Base-by-base conservation (phyloP, 1,140 invertebrate species). In the Brachystomella parvula region DNA sequence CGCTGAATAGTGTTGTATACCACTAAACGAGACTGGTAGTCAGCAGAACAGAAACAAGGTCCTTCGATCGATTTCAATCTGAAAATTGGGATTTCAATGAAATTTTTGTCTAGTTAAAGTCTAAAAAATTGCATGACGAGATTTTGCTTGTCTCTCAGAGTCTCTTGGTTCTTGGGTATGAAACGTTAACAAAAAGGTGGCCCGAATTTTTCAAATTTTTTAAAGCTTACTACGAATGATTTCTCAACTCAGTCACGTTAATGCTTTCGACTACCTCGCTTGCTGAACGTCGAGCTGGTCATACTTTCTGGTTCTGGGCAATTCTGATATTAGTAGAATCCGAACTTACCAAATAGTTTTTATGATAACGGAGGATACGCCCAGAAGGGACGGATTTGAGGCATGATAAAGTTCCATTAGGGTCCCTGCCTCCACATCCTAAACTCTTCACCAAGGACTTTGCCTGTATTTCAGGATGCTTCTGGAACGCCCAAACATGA, bases 291-390 rank as follows among this genome's bases (percentile, higher is more conserved):
- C 9, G n/a, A 44, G n/a, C 9, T 44, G n/a, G n/a, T 57, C 24
- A 12, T 28, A 26, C 12, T 60, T 60, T 24, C 9, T 6, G 6
- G 15, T 17, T 56, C 6, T 17, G 24, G 9, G 9, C 49, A 12
- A 12, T 17, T 56, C 24, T 17, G 24, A 59, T 3, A 30, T 15
- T 59, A 21, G 3, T 17, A 12, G 26, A 17, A 47, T 24, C 24
- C 19, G 32, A 19, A 68, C 65, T 67, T 63, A 71, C 69, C 47
- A 68, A 31, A 35, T 71, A 70, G 21, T 61, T 64, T 15, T 47
- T 59, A 53, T 71, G 69, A 39, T 33, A 39, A 39, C 63, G 56
- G n/a, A 56, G 44, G 30, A 68, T 64, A 57, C 47, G 31, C 24
- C 49, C 32, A 15, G 61, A 63, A 49, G 39, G 49, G 21, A 47